phyloP scores from a whole-genome alignment of 2,888 invertebrate species.

The Bombylius major region DNA sequence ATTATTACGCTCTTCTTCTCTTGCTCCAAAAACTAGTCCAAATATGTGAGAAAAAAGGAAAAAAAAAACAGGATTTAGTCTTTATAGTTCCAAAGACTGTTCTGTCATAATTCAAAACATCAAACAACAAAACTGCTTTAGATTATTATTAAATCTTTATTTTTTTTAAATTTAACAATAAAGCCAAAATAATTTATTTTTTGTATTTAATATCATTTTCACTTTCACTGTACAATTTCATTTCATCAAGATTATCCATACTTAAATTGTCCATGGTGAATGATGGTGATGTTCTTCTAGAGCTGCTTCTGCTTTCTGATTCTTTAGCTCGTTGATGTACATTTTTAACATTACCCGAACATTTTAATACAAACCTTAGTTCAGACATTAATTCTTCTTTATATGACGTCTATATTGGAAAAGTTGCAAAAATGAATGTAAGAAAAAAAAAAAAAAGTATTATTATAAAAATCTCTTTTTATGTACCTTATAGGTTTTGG shows the following conservation, averaged over 20 bases:
- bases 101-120: too few species aligned
- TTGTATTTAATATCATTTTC: background rate
- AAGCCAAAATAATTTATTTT: background rate
- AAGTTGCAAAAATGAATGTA: background rate
- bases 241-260: background rate
- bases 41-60: too few species aligned
- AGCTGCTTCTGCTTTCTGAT: background rate
- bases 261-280: background rate
- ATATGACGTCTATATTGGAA: background rate
- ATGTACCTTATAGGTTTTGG: constrained; percentile 20
- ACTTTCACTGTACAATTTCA: background rate
- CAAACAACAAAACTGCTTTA: too few species aligned
- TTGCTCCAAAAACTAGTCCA: too few species aligned
- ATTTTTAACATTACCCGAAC: constrained; percentile 7
- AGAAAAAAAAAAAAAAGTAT: background rate
- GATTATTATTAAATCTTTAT: too few species aligned
- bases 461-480: background rate
- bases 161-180: too few species aligned
- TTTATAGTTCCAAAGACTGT: too few species aligned
- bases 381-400: constrained; percentile 3
- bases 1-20: too few species aligned
- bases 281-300: background rate
- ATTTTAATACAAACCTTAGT: constrained; percentile 5
- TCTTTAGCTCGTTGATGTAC: background rate
- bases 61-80: too few species aligned